phyloP scores from a whole-genome alignment of 2,797 vertebrate genomes.

The Mareca strepera region DNA sequence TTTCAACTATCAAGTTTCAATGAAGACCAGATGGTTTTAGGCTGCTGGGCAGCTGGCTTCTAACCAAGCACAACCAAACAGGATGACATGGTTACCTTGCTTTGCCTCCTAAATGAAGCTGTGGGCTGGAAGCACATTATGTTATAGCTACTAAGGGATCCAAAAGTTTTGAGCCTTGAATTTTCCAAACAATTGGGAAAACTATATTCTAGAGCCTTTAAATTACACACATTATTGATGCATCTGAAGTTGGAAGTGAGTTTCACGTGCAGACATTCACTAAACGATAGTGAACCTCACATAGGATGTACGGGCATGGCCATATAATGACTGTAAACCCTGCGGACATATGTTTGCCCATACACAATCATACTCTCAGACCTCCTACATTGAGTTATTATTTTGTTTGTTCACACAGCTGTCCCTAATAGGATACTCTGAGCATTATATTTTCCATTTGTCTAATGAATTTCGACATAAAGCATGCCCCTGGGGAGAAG shows the following conservation, averaged over 20 bases:
- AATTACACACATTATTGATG: not conserved
- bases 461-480: not conserved
- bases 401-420: constrained; percentile 43
- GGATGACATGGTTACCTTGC: not conserved
- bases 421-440: constrained; percentile 5
- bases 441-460: constrained; percentile 1
- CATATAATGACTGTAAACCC: not conserved
- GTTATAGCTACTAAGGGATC: not conserved
- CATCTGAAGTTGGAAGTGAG: not conserved
- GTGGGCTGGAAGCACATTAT: fast-evolving
- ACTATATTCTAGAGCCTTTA: not conserved
- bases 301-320: not conserved
- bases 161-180: not conserved
- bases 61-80: not conserved
- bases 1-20: not conserved
- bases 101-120: not conserved
- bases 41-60: not conserved
- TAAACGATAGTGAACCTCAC: not conserved
- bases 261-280: not conserved
- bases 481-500: not conserved
- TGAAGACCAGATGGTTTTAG: not conserved
- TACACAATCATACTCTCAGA: not conserved
- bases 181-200: not conserved
- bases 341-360: not conserved
- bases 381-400: not conserved